Conservation (phyloP, 1,140 invertebrate genomes). For the Aphaenogaster floridana region DNA sequence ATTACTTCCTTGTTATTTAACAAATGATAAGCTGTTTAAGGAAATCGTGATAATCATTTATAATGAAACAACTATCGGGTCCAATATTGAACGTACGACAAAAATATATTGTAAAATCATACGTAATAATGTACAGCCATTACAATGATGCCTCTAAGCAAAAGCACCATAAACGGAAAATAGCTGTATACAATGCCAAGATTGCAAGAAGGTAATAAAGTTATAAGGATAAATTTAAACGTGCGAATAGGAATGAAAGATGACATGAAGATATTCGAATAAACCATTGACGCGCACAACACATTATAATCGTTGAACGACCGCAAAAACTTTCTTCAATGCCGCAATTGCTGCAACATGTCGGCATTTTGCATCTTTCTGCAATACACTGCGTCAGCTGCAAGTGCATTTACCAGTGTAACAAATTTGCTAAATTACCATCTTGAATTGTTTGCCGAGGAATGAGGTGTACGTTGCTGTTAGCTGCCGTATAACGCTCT, state of each 20-base stretch:
- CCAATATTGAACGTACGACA: neutral
- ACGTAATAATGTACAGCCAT: neutral
- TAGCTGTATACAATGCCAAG: neutral
- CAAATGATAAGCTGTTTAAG: neutral
- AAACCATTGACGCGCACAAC: constrained; percentile 16
- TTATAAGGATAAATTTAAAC: constrained; percentile 30
- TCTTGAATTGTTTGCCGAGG: constrained; percentile 40
- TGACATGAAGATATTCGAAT: constrained; percentile 40
- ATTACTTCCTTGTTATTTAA: neutral
- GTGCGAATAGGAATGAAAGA: constrained; percentile 11
- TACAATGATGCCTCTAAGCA: neutral
- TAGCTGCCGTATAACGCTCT: constrained; percentile 1
- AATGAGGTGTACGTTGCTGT: neutral
- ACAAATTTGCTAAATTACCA: constrained; percentile 46
- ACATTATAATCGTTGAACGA: constrained; percentile 35
- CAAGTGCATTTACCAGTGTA: constrained; percentile 19
- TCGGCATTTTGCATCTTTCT: constrained; percentile 47
- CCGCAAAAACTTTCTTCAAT: constrained; percentile 57
- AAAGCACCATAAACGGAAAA: neutral
- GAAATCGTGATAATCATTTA: neutral
- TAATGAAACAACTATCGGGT: neutral
- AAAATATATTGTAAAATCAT: neutral
- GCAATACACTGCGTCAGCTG: constrained; percentile 41
- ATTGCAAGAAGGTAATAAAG: constrained; percentile 30
- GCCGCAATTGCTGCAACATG: constrained; percentile 37